Percentiles rank a stretch among this genome's conserved stretches.
phyloP scores from a whole-genome alignment of 2,888 invertebrate species.

The Margaritifera margaritifera region DNA sequence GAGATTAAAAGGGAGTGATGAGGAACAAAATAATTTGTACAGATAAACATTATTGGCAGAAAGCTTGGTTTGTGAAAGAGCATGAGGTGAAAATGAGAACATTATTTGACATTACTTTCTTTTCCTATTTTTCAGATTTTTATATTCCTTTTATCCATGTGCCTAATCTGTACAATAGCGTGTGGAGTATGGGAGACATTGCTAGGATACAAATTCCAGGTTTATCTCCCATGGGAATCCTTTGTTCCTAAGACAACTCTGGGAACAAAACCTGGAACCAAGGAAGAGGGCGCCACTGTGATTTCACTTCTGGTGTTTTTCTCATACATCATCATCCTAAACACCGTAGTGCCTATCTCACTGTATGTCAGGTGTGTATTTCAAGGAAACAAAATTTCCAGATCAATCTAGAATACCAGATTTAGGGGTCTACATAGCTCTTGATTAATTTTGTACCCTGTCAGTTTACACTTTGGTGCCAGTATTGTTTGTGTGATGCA shows the following conservation, averaged over 20 bases:
- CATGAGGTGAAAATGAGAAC: background rate
- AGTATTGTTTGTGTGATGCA: too few species aligned
- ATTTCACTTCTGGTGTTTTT: constrained; percentile 98
- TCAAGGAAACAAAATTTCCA: background rate
- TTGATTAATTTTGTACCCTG: too few species aligned
- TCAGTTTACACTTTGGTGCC: too few species aligned
- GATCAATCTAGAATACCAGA: too few species aligned
- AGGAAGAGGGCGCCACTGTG: constrained; percentile 77
- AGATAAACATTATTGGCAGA: background rate
- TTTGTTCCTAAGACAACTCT: constrained; percentile 81
- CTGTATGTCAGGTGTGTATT: constrained; percentile 90
- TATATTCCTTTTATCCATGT: constrained; percentile 96
- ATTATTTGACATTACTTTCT: background rate
- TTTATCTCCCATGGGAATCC: constrained; percentile 94
- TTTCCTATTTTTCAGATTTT: constrained; percentile 86
- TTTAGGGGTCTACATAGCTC: too few species aligned
- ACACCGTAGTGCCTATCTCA: constrained; percentile 99
- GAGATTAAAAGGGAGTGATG: too few species aligned
- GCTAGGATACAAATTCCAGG: constrained; percentile 77
- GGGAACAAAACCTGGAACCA: constrained; percentile 39
- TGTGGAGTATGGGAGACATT: constrained; percentile 98
- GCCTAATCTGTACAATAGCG: constrained; percentile 97
- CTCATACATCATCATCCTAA: constrained; percentile 98
- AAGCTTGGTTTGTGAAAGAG: background rate
- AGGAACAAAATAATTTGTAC: background rate